phyloP scores from a whole-genome alignment of 1,140 invertebrate genomes.

The Rhagoletis pomonella region DNA sequence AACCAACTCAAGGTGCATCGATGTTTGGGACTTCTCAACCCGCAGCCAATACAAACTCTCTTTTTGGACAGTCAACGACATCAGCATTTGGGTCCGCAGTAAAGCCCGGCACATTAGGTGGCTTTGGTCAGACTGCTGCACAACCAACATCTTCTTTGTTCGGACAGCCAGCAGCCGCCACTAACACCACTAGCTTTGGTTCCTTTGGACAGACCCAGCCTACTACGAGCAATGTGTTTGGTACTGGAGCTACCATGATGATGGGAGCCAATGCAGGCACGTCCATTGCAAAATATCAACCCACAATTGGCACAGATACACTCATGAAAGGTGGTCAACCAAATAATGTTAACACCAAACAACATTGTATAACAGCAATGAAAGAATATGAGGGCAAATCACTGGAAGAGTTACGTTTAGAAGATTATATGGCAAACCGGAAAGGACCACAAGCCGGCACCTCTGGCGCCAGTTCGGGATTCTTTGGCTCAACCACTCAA shows the following conservation, averaged over 20 bases:
- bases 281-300: slow-evolving; percentile 87
- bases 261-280: slow-evolving; percentile 79
- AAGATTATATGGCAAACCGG: slow-evolving; percentile 93
- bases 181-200: slow-evolving; percentile 74
- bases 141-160: slow-evolving; percentile 76
- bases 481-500: slow-evolving; percentile 76
- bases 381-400: slow-evolving; percentile 97
- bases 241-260: slow-evolving; percentile 72
- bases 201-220: slow-evolving; percentile 80
- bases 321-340: slow-evolving; percentile 91
- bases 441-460: slow-evolving; percentile 80
- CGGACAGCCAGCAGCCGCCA: slow-evolving; percentile 75
- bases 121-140: slow-evolving; percentile 75
- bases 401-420: slow-evolving; percentile 92
- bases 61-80: slow-evolving; percentile 77
- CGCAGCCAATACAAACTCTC: slow-evolving; percentile 61
- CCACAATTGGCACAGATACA: slow-evolving; percentile 91
- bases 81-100: slow-evolving; percentile 79
- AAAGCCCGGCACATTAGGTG: slow-evolving; percentile 77
- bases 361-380: slow-evolving; percentile 98
- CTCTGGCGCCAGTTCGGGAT: slow-evolving; percentile 70
- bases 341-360: slow-evolving; percentile 90
- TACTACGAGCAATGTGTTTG: slow-evolving; percentile 71
- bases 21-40: slow-evolving; percentile 67
- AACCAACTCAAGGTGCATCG: slow-evolving; percentile 66